A percentile compares a stretch with the other conserved stretches of the same genome.
Evolutionary conservation across 2,888 invertebrate species (phyloP).

Genomic region (Trachelus tabidus): DNA sequence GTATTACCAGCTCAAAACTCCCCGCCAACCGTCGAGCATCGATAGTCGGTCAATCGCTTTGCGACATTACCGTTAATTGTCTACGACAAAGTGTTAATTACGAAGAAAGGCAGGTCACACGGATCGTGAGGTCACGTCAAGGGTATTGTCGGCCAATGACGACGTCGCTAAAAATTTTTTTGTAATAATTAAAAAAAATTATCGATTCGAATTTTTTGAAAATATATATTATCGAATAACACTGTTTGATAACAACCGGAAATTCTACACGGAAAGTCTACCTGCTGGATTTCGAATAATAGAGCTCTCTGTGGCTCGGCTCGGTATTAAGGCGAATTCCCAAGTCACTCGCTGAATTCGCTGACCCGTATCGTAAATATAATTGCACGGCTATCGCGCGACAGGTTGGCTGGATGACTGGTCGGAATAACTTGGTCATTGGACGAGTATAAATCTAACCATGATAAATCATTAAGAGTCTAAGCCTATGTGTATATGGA

Average conservation of each 20-base stretch:
- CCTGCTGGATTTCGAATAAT: background rate
- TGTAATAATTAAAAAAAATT: background rate
- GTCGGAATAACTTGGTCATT: background rate
- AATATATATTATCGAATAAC: background rate
- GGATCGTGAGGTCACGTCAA: background rate
- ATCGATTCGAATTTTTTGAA: no score
- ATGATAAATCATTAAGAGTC: background rate
- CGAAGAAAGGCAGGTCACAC: background rate
- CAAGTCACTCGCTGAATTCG: background rate
- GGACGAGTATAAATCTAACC: background rate
- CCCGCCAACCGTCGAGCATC: background rate
- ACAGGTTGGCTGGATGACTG: background rate
- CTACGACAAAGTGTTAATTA: constrained; percentile 3
- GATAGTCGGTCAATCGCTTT: background rate
- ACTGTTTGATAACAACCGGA: background rate
- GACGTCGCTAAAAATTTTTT: background rate
- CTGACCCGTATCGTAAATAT: background rate
- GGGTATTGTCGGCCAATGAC: background rate
- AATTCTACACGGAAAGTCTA: background rate
- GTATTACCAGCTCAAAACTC: background rate
- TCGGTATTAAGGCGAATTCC: background rate
- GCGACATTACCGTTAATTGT: background rate
- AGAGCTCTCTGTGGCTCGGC: background rate
- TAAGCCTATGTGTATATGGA: background rate
- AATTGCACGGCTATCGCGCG: background rate